Percentiles rank a stretch among this genome's conserved stretches.
phyloP scores from a whole-genome alignment of 1,140 invertebrate species.

The Oncopodura yosiiana region DNA sequence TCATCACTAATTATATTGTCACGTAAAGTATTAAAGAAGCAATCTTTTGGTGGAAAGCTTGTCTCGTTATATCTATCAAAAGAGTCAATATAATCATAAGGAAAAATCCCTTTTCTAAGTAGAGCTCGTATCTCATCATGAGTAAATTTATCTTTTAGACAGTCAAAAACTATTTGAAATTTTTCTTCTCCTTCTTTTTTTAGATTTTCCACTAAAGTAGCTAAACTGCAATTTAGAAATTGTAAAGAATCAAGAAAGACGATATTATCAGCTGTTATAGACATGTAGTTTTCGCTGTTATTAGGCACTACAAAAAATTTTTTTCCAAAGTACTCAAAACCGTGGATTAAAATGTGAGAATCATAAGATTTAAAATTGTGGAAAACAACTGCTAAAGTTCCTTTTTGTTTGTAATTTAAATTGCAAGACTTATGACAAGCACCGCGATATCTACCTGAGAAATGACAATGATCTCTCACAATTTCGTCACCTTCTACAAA shows the following conservation, averaged over 20 bases:
- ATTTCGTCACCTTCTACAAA: background rate
- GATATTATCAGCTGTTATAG: constrained; percentile 3
- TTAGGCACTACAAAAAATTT: background rate
- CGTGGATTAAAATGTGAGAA: background rate
- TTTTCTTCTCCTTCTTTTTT: background rate
- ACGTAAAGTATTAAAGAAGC: constrained; percentile 22
- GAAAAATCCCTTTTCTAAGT: constrained; percentile 15
- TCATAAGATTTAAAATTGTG: constrained; percentile 19
- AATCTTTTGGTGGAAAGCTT: constrained; percentile 17
- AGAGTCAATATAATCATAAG: constrained; percentile 12
- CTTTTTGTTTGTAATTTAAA: background rate
- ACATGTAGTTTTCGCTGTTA: constrained; percentile 9
- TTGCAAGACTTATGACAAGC: background rate
- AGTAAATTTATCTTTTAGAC: too few species aligned
- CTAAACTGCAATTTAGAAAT: constrained; percentile 1
- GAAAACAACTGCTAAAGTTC: background rate
- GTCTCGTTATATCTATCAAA: constrained; percentile 30
- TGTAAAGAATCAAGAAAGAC: constrained; percentile 1
- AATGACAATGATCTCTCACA: constrained; percentile 4
- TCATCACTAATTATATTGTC: background rate
- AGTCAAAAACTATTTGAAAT: background rate
- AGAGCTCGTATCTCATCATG: too few species aligned
- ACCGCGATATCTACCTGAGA: background rate
- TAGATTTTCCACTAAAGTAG: background rate
- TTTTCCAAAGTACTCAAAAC: background rate